Conservation (phyloP, 2,888 invertebrate genomes). For the Coremacera marginata region DNA sequence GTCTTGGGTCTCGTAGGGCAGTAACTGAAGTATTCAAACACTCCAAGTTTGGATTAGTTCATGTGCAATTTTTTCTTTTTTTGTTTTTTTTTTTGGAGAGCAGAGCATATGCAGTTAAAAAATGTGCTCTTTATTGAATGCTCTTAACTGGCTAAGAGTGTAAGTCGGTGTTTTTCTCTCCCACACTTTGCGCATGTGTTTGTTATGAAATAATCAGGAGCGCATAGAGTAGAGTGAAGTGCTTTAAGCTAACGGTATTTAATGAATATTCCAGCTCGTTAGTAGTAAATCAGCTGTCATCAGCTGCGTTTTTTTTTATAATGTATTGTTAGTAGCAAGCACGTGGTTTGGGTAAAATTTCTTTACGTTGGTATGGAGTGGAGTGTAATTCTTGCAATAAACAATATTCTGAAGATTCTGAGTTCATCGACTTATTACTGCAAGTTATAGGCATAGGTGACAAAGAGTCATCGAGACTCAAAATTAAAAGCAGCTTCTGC, state of each 20-base stretch:
- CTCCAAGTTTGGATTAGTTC: too few relatives aligned
- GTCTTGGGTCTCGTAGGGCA: background rate
- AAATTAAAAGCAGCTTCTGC: too few relatives aligned
- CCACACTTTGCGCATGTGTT: constrained; percentile 14
- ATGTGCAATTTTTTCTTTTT: background rate
- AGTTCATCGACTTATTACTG: too few relatives aligned
- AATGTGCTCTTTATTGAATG: background rate
- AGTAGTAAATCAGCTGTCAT: constrained; percentile 44
- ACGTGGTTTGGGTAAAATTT: constrained; percentile 25
- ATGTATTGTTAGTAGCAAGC: background rate
- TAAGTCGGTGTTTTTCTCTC: background rate
- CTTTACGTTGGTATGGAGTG: too few relatives aligned
- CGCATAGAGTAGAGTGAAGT: background rate
- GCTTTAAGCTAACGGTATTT: background rate
- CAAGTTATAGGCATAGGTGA: too few relatives aligned
- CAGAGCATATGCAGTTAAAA: background rate
- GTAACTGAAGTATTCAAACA: too few relatives aligned
- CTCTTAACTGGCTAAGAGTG: background rate
- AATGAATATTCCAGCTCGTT: background rate
- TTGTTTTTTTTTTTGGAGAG: background rate
- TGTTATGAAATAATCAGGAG: background rate
- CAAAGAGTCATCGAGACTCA: too few relatives aligned
- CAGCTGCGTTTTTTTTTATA: background rate
- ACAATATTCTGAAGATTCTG: too few relatives aligned
- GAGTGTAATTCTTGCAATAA: background rate